These are phyloP conservation scores for Remorina albescens DNA, from an alignment of 2,797 vertebrate species.

Conservation along the genomic window DNA sequence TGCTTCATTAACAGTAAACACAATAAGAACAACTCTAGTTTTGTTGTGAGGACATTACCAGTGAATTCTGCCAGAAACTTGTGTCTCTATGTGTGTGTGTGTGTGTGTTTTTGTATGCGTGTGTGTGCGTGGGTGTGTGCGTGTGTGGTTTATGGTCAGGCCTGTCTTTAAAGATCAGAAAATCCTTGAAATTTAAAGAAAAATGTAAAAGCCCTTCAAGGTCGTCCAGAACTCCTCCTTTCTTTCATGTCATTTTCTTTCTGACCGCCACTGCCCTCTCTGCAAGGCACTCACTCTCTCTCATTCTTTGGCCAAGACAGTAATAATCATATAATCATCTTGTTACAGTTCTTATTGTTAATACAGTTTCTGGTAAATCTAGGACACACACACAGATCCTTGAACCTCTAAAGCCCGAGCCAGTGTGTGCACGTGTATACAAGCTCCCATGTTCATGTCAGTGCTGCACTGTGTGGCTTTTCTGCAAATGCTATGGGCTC, in stretches of 20 bases:
- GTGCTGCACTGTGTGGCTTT: constrained; percentile 28
- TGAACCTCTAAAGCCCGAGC: constrained; percentile 36
- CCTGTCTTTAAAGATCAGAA: constrained; percentile 60
- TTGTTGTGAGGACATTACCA: constrained; percentile 31
- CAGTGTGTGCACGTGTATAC: constrained; percentile 8
- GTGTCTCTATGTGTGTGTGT: constrained; percentile 9
- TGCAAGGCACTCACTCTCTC: constrained; percentile 39
- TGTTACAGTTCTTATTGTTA: constrained; percentile 67
- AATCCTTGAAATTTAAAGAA: constrained; percentile 58
- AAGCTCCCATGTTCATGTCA: constrained; percentile 32
- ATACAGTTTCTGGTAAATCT: constrained; percentile 74
- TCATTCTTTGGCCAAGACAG: constrained; percentile 45
- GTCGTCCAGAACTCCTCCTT: constrained; percentile 60
- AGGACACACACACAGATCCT: constrained; percentile 44
- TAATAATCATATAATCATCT: constrained; percentile 76
- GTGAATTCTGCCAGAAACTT: constrained; percentile 31
- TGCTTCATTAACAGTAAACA: no score
- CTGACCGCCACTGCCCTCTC: constrained; percentile 67
- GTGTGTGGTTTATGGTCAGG: constrained; percentile 45
- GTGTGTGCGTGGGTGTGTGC: constrained; percentile 45
- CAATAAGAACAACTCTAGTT: constrained; percentile 17
- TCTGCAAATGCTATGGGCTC: constrained; percentile 32
- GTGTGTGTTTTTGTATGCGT: constrained; percentile 24
- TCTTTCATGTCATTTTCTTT: constrained; percentile 69
- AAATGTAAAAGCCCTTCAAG: constrained; percentile 51